These are phyloP conservation scores for Toxostoma redivivum DNA, from an alignment of 2,113 vertebrate genomes.

Conservation along the genomic window DNA sequence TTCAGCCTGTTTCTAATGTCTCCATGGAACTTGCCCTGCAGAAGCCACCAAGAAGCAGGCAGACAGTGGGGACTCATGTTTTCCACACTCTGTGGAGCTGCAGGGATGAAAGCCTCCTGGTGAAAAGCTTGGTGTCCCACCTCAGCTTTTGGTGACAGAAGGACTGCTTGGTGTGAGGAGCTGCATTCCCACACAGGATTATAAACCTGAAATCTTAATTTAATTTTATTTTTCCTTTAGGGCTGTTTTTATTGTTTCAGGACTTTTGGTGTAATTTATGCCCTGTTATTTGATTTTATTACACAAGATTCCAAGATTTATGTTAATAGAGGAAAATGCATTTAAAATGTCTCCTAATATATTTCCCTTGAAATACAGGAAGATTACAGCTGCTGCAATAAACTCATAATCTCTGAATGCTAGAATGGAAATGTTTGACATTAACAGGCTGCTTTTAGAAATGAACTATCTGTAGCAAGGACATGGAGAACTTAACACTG, in stretches of 20 bases:
- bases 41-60: background rate
- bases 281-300: conserved; percentile 6
- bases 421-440: conserved; percentile 56
- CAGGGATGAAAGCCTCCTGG: background rate
- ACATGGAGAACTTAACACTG: background rate
- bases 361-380: conserved; percentile 30
- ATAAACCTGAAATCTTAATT: background rate
- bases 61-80: background rate
- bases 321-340: conserved; percentile 38
- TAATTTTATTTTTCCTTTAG: background rate
- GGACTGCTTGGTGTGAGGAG: background rate
- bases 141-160: background rate
- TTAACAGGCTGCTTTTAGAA: conserved; percentile 56
- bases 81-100: background rate
- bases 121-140: background rate
- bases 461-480: background rate
- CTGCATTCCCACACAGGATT: background rate
- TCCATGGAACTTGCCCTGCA: background rate
- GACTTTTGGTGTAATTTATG: conserved; percentile 3
- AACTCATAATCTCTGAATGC: conserved; percentile 43
- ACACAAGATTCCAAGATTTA: conserved; percentile 14
- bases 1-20: background rate
- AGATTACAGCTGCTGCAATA: conserved; percentile 51
- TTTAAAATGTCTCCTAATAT: conserved; percentile 38
- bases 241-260: background rate